Evolutionary conservation across 2,888 invertebrate species (phyloP).

Genomic region (Alsophila aescularia): DNA sequence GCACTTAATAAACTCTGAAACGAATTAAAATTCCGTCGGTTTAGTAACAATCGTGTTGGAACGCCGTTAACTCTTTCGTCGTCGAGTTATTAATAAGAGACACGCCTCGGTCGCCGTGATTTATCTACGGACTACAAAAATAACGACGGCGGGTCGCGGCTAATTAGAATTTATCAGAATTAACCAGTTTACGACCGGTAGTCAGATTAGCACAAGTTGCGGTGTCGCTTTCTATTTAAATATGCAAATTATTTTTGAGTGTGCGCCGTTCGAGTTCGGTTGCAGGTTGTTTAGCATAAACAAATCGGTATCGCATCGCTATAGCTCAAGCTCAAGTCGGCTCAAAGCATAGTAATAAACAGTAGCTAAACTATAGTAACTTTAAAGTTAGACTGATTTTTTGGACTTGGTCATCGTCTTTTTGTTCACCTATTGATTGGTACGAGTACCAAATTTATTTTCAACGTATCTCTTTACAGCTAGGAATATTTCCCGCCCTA

Average conservation of each 20-base stretch:
- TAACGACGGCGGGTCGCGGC: slow-evolving; percentile 54
- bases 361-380: too few relatives aligned
- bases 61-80: slow-evolving; percentile 73
- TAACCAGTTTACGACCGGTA: slow-evolving; percentile 58
- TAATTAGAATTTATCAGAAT: slow-evolving; percentile 70
- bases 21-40: slow-evolving; percentile 82
- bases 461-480: too few relatives aligned
- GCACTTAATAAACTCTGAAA: slow-evolving; percentile 81
- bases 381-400: too few relatives aligned
- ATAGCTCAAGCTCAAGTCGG: background rate
- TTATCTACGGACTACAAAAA: slow-evolving; percentile 57
- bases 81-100: slow-evolving; percentile 72
- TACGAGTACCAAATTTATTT: too few relatives aligned
- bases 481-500: too few relatives aligned
- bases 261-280: slow-evolving; percentile 59
- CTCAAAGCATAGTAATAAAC: background rate
- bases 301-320: slow-evolving; percentile 58
- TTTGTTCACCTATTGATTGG: too few relatives aligned
- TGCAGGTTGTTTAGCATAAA: slow-evolving; percentile 67
- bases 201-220: slow-evolving; percentile 54
- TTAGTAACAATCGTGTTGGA: slow-evolving; percentile 78
- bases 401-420: too few relatives aligned
- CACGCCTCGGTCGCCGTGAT: slow-evolving; percentile 63
- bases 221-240: slow-evolving; percentile 64
- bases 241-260: slow-evolving; percentile 75